Conservation (phyloP, 2,113 vertebrate genomes). For the Antechinus flavipes region DNA sequence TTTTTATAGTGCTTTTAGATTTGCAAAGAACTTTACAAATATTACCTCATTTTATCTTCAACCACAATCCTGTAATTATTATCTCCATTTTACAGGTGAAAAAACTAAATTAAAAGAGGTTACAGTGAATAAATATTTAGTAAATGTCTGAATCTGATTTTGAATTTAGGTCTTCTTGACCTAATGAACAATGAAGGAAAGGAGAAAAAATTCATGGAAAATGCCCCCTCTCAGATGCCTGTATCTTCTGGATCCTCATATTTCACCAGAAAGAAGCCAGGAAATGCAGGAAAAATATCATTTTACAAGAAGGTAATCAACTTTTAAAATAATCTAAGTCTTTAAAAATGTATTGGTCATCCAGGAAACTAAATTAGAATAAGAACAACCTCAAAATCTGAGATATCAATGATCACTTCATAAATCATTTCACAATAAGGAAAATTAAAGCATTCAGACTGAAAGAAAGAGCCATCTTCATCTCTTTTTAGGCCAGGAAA, state of each 20-base stretch:
- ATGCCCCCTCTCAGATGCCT: not conserved
- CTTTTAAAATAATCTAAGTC: not conserved
- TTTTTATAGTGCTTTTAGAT: not conserved
- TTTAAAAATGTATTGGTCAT: not conserved
- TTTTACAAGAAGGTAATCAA: not conserved
- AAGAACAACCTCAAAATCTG: conserved; percentile 6
- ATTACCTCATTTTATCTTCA: not conserved
- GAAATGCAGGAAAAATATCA: not conserved
- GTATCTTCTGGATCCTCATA: not conserved
- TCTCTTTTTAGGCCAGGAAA: not conserved
- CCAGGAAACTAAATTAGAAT: not conserved
- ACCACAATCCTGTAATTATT: not conserved
- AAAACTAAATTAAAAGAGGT: not conserved
- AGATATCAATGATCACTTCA: conserved; percentile 6
- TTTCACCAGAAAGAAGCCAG: not conserved
- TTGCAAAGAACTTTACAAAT: not conserved
- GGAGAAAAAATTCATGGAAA: not conserved
- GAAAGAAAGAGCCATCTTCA: not conserved
- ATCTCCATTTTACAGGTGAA: not conserved
- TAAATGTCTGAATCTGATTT: not conserved
- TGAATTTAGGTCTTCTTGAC: not conserved
- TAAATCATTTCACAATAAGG: not conserved
- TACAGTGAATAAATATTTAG: not conserved
- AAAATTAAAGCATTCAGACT: not conserved
- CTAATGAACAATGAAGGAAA: not conserved